Base-by-base conservation (phyloP, 2,797 vertebrate genomes). In the Micromesistius poutassou region DNA sequence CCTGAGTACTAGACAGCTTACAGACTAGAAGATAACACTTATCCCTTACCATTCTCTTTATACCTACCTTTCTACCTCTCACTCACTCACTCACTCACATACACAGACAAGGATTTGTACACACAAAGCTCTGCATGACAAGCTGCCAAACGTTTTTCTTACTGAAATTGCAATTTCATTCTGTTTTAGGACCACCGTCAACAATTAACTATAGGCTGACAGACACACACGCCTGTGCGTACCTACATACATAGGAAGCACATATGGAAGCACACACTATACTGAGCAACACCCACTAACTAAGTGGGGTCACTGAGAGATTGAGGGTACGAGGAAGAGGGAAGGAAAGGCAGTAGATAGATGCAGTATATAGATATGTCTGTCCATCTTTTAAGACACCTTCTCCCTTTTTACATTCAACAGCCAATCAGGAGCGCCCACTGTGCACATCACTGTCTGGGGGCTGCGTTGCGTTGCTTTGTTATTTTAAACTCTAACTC, bases 1-100 rank as follows among this genome's bases (percentile, higher is more conserved):
- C 46, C 77, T 50, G 80, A 82, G 83, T 77, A 88, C 74, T 87
- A 83, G 82, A 87, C 82, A 62, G 55, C 55, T 62, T 62, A 62
- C 77, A 28, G 46, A 66, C 74, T 33, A 71, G 62, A 75, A n/a
- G 55, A 62, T 62, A 62, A 62, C 55, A 62, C 55, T 62, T 22
- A 38, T 42, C 36, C n/a, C 25, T 38, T 38, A 38, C 38, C 76
- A 77, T 76, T 78, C 46, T 77, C 72, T 81, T 74, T 73, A 74
- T 79, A 25, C 30, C 50, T 46, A 28, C 50, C 76, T 28, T 46
- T 28, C 68, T 55, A 55, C 1, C 13, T 38, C 31, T 28, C 50
- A 25, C 31, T 5, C 46, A 19, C 19, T 46, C 71, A 81, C 66
- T 71, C 62, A 76, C 74, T 79, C 74, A 30, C 80, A 36, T 33